A percentile compares a stretch with the other conserved stretches of the same genome.
Evolutionary conservation across 2,797 vertebrate genomes (phyloP).

Genomic region (Sitta carolinensis): DNA sequence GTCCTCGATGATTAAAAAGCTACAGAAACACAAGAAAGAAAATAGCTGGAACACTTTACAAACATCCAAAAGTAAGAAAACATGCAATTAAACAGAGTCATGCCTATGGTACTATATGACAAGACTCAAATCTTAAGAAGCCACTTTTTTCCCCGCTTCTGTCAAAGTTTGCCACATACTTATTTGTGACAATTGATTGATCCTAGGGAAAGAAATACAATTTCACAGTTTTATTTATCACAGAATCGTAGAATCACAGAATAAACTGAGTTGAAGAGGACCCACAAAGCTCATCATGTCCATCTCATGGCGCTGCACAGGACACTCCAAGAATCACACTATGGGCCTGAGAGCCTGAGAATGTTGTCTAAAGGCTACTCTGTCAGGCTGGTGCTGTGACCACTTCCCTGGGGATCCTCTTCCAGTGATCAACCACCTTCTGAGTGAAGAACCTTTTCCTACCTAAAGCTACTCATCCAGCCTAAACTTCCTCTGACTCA

Average conservation of each 20-base stretch:
- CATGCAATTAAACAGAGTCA: not conserved
- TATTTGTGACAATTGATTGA: not conserved
- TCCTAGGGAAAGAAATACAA: not conserved
- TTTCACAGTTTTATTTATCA: not conserved
- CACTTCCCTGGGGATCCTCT: not conserved
- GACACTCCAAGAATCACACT: not conserved
- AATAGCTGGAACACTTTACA: not conserved
- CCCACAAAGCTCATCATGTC: not conserved
- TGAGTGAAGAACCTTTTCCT: not conserved
- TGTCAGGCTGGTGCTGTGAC: not conserved
- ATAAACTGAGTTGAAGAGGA: not conserved
- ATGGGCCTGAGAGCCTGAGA: not conserved
- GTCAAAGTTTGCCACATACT: not conserved
- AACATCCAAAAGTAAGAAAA: not conserved
- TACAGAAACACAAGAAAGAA: constrained; percentile 61
- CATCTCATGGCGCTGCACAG: not conserved
- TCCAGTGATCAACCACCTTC: accelerated
- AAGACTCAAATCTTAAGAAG: not conserved
- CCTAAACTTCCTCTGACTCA: not conserved
- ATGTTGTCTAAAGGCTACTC: not conserved
- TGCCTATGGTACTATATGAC: not conserved
- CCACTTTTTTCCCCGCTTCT: not conserved
- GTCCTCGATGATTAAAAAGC: constrained; percentile 40
- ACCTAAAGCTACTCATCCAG: too few species aligned
- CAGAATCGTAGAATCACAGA: not conserved